phyloP scores from a whole-genome alignment of 2,797 vertebrate genomes.

The Allobates femoralis region DNA sequence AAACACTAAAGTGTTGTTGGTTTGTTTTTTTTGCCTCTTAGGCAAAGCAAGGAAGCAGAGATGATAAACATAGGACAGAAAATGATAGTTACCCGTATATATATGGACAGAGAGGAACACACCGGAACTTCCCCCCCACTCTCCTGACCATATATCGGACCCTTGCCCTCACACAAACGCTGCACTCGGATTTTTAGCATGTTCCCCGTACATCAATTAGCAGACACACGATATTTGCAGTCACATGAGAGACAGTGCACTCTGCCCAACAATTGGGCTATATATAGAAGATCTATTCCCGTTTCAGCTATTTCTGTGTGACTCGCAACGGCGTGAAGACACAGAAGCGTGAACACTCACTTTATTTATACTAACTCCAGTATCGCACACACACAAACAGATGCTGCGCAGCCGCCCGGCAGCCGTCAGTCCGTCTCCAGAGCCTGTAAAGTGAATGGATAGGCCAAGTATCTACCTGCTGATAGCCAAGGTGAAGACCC shows the following conservation, averaged over 20 bases:
- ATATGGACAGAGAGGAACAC: too few relatives aligned
- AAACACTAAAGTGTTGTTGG: too few relatives aligned
- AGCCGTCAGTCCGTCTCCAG: too few relatives aligned
- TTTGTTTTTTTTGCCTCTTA: too few relatives aligned
- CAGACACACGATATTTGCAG: constrained; percentile 26
- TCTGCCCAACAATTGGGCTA: constrained; percentile 53
- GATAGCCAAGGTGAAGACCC: neutral
- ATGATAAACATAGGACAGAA: too few relatives aligned
- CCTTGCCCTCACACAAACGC: neutral
- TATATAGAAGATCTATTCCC: constrained; percentile 48
- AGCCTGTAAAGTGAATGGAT: too few relatives aligned
- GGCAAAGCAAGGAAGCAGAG: too few relatives aligned
- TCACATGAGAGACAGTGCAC: constrained; percentile 39
- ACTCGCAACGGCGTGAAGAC: constrained; percentile 40
- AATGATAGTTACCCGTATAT: too few relatives aligned
- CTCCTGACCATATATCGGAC: too few relatives aligned
- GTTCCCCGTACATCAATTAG: constrained; percentile 23
- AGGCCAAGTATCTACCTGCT: neutral
- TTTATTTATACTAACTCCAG: constrained; percentile 29
- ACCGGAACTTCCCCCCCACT: too few relatives aligned
- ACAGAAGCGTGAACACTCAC: constrained; percentile 31
- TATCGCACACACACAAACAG: neutral
- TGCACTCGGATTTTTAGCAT: constrained; percentile 3
- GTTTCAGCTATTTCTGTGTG: constrained; percentile 50
- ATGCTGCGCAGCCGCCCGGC: neutral